Base-by-base conservation (phyloP, 2,797 vertebrate species). In the Lindbergichthys nudifrons region DNA sequence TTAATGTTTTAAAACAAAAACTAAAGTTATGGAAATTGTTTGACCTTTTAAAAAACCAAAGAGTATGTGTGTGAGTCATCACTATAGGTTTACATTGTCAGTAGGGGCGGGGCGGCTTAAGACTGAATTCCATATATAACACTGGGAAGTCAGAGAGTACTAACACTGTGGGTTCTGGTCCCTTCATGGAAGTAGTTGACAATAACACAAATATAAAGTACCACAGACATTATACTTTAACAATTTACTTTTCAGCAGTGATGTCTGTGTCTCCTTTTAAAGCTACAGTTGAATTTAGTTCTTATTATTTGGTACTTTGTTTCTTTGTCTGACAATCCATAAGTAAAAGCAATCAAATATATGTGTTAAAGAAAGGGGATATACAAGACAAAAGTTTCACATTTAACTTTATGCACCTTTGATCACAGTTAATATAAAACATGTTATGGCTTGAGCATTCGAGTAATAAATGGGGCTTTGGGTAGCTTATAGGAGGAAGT, bases 341-440 rank as follows among this genome's bases (percentile, higher is more conserved):
- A 36, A 36, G 32, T 36, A 36, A 36, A 9, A 36, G 32, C 32
- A 36, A 36, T 36, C 32, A 36, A 9, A 36, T 36, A 36, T 9
- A 36, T 36, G 15, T 18, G 9, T 50, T 42, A 15, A 74, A 59
- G 50, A 52, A 43, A 4, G 42, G 0, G 57, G 10, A 43, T 53
- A 63, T 4, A 47, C 52, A 46, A 62, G 5, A 52, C 42, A 39
- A 50, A 11, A 73, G 8, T 19, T 85, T 85, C 57, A 64, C 65
- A 66, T 72, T 67, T n/a, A 46, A 23, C 60, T 87, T 90, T 85
- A 89, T 91, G 68, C 21, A 64, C 75, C 79, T 66, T 75, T 51
- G 32, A 83, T 83, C 81, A 86, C 83, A 77, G 57, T 86, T 14
- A 81, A 79, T 59, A 89, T 36, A 79, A 85, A 68, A 75, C 23